Evolutionary conservation across 2,113 vertebrate genomes (phyloP), one percentile per base, ranked within the genome.

Genomic region (Corvus cornix): DNA sequence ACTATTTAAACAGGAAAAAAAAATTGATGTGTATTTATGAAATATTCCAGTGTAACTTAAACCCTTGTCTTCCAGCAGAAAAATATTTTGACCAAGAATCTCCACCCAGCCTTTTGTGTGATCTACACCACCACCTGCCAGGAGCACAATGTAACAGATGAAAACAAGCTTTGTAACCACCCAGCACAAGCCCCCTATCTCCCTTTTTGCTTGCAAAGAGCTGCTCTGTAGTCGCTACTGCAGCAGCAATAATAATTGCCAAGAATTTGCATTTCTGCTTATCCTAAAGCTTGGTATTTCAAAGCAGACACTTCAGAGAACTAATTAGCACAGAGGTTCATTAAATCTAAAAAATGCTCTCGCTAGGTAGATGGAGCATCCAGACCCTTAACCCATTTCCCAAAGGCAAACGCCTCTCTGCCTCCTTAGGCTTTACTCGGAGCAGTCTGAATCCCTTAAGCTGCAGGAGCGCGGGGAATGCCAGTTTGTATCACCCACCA

Each of bases 261-360:
- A 43, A 79, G 37, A 79, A 93, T 96, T 84, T 87, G 70, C 84
- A 77, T 87, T 93, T 91, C 89, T 96, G 35, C n/a, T 93, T 80
- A 37, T 89, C 43, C 63, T 76, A 55, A 85, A 85, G 74, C 89
- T 55, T 63, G 37, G 4, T 55, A 73, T 96, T 95, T 94, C 87
- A 89, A 83, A 93, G 66, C 53, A 91, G 74, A 67, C 43, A 52
- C 63, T 94, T 91, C 84, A 69, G 87, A 83, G 78, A 67, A 53
- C 67, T 91, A 80, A 97, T 96, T 95, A 91, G 35, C 66, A n/a
- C 63, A 55, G 14, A n/a, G 43, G 13, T 78, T 95, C 75, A 91
- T 94, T 96, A 91, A 95, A 85, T 33, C 67, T 85, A 63, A 88
- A 75, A 90, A 55, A 80, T 9, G 22, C 17, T 39, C 17, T 84